Base-by-base conservation (phyloP, 1,140 invertebrate species). In the Geopemphigus sp. region DNA sequence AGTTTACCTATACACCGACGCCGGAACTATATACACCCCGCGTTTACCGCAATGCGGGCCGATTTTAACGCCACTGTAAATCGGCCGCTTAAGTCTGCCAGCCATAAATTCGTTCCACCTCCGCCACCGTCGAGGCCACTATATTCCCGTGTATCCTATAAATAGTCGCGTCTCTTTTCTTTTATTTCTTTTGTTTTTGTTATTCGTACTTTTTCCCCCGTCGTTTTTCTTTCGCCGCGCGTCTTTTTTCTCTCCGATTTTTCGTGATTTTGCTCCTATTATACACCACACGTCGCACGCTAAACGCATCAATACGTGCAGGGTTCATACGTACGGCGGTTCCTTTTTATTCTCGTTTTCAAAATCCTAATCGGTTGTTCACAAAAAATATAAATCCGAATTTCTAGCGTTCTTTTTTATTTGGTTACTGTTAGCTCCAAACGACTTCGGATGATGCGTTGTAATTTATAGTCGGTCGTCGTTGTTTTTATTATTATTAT, bases 31-130 rank as follows among this genome's bases (percentile, higher is more conserved):
- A 26, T 50, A 17, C 12, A 32, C 64, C 14, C 39, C 19, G 39
- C 24, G 57, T 78, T 63, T 63, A 78, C 74, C 57, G 74, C 74
- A 78, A 63, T 78, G 74, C 74, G 74, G 74, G 74, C 57, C 22
- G 74, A 63, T 78, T 78, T 61, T 63, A 78, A 63, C 73, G 73
- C 73, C 73, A 10, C 56, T 76, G 73, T 59, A 76, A 76, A 76
- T 76, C 73, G 73, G 73, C 56, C 73, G 73, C 73, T 76, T 47
- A 76, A 76, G 39, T 76, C 39, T 63, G 19, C 39, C 14, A n/a
- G 19, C 74, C 10, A 63, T 78, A 63, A 78, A 63, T 78, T 78
- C 56, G n/a, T 57, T 61, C 29, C 39, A 24, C 54, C 11, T 45
- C 26, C 22, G 3, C 39, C 8, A 24, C 24, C 2, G 29, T 61